phyloP scores from a whole-genome alignment of 2,888 invertebrate species.

The Drosophila hamatofila region DNA sequence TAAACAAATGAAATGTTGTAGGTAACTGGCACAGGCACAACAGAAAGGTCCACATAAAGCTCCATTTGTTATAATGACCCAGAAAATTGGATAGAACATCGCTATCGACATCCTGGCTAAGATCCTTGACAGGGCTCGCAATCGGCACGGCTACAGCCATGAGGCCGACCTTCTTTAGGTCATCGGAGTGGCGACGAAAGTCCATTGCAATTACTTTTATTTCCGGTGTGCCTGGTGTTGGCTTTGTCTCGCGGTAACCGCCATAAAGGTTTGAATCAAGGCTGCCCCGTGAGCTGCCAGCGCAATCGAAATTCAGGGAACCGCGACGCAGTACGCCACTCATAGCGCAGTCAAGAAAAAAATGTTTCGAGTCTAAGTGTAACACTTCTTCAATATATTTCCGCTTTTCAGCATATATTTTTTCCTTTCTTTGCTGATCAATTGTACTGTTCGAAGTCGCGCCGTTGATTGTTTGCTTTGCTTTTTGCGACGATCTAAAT shows the following conservation, averaged over 20 bases:
- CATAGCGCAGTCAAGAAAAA: slow-evolving; percentile 60
- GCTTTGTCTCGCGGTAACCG: slow-evolving; percentile 77
- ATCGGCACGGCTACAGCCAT: slow-evolving; percentile 9
- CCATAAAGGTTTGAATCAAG: slow-evolving; percentile 78
- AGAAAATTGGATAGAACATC: slow-evolving; percentile 87
- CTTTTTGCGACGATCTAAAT: slow-evolving; percentile 77
- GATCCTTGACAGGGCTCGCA: slow-evolving; percentile 46
- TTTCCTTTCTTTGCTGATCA: slow-evolving; percentile 40
- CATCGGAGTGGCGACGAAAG: slow-evolving; percentile 83
- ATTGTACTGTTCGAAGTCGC: slow-evolving; percentile 53
- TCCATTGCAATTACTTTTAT: slow-evolving; percentile 83
- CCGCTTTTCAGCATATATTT: slow-evolving; percentile 13
- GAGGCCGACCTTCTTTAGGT: slow-evolving; percentile 76
- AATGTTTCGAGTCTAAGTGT: slow-evolving; percentile 2
- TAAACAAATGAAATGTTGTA: slow-evolving; percentile 88
- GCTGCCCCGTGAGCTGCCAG: slow-evolving; percentile 71
- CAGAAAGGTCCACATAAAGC: slow-evolving; percentile 87
- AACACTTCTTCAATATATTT: slow-evolving; percentile 31
- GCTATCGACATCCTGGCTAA: slow-evolving; percentile 83
- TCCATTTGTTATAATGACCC: slow-evolving; percentile 88
- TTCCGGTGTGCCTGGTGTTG: slow-evolving; percentile 81
- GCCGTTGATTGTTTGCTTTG: slow-evolving; percentile 57
- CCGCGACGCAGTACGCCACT: slow-evolving; percentile 83
- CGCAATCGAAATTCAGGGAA: slow-evolving; percentile 80
- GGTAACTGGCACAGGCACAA: slow-evolving; percentile 88